These are phyloP conservation scores for Peromyscus polionotus DNA, from an alignment of 2,113 vertebrate genomes.

Conservation along the genomic window DNA sequence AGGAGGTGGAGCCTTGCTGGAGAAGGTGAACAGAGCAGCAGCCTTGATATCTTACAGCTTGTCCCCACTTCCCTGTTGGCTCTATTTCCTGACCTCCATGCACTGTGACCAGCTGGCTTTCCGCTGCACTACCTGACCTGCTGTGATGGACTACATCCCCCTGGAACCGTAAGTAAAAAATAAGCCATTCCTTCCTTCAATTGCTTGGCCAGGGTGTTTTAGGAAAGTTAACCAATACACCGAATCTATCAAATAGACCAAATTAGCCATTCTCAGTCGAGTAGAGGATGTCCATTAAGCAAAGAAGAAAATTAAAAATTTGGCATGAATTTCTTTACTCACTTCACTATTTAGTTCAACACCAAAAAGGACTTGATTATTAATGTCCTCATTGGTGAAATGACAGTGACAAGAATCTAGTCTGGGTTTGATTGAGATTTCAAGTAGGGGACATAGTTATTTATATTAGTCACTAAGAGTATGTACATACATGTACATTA, in stretches of 20 bases:
- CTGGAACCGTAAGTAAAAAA: neutral
- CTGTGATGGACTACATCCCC: neutral
- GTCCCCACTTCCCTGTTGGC: neutral
- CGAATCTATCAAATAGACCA: neutral
- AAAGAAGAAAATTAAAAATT: slow-evolving; percentile 16
- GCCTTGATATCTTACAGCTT: neutral
- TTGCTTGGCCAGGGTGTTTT: neutral
- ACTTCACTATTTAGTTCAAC: neutral
- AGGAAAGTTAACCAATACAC: neutral
- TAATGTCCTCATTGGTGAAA: neutral
- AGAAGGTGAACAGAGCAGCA: too few species aligned
- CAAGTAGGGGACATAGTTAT: neutral
- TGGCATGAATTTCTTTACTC: neutral
- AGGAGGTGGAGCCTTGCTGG: neutral
- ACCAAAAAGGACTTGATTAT: neutral
- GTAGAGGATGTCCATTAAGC: neutral
- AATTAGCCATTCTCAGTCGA: neutral
- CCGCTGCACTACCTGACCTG: neutral
- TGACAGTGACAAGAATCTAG: neutral
- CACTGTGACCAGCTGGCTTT: neutral
- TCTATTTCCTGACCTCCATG: neutral
- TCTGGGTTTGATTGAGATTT: neutral
- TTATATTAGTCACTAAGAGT: neutral
- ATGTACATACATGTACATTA: neutral
- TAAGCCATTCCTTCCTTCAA: neutral